These are phyloP conservation scores for Sarcophaga peregrina DNA, from an alignment of 1,140 invertebrate genomes.

Conservation along the genomic window DNA sequence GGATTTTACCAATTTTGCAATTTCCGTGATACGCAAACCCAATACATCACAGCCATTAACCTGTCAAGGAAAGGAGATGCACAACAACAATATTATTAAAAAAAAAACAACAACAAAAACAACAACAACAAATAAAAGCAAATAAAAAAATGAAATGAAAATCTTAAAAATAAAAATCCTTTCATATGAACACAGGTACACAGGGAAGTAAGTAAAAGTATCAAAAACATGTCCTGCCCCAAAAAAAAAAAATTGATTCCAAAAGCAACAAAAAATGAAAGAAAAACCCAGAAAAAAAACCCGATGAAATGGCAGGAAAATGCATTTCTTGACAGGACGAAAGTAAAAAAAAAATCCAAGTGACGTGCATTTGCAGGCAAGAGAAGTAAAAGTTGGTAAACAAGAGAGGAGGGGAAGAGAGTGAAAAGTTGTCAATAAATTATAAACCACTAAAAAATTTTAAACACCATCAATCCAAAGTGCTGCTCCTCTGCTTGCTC, in stretches of 20 bases:
- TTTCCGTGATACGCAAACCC: conserved; percentile 71
- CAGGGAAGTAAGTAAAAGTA: conserved; percentile 5
- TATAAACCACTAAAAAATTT: conserved; percentile 32
- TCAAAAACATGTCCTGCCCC: conserved; percentile 34
- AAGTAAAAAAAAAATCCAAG: conserved; percentile 15
- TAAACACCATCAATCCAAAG: background rate
- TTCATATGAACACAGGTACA: background rate
- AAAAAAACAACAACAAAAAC: background rate
- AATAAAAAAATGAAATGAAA: background rate
- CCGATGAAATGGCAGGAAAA: background rate
- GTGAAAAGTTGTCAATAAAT: conserved; percentile 40
- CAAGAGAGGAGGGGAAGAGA: background rate
- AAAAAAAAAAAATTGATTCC: conserved; percentile 27
- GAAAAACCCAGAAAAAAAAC: background rate
- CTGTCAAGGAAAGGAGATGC: conserved; percentile 45
- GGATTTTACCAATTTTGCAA: conserved; percentile 70
- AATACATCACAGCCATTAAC: conserved; percentile 74
- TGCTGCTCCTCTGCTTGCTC: too few relatives aligned
- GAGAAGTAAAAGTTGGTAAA: background rate
- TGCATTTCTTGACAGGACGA: background rate
- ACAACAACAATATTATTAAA: conserved; percentile 28
- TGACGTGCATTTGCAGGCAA: conserved; percentile 20
- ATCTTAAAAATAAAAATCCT: background rate
- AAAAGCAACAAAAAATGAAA: background rate
- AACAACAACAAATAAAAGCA: conserved; percentile 16